Conservation (phyloP, 2,888 invertebrate genomes). For the Heteromurus nitidus region DNA sequence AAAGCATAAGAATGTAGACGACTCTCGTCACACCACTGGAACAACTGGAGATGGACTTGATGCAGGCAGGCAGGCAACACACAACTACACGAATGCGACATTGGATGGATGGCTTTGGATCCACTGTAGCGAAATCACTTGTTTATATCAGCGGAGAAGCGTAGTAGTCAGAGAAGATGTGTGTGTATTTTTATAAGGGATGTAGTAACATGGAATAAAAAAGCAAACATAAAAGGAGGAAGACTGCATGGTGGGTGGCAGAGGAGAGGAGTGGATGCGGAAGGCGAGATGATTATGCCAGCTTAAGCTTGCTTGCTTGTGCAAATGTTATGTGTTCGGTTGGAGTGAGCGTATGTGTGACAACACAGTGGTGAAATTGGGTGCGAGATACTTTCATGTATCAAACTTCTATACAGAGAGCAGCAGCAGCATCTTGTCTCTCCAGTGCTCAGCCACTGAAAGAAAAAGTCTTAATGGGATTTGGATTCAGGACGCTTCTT, state of each 20-base stretch:
- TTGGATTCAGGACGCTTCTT: slow-evolving; percentile 62
- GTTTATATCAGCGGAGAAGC: not conserved
- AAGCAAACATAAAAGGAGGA: slow-evolving; percentile 4
- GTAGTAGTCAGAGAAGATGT: not conserved
- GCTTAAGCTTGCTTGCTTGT: slow-evolving; percentile 26
- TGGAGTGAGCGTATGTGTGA: slow-evolving; percentile 24
- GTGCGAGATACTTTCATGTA: slow-evolving; percentile 17
- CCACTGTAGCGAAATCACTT: not conserved
- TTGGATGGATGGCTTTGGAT: slow-evolving; percentile 20
- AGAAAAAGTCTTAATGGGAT: slow-evolving; percentile 58
- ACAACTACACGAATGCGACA: slow-evolving; percentile 25
- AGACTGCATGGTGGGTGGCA: not conserved
- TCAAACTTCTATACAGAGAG: no score
- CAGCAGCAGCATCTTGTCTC: slow-evolving; percentile 2
- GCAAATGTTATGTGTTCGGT: slow-evolving; percentile 16
- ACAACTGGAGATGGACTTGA: slow-evolving; percentile 39
- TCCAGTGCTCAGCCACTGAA: slow-evolving; percentile 33
- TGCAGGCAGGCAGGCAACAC: slow-evolving; percentile 6
- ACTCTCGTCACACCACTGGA: slow-evolving; percentile 25
- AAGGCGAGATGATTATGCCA: slow-evolving; percentile 36
- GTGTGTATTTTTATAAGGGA: not conserved
- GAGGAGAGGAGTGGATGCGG: slow-evolving; percentile 34
- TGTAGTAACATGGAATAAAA: not conserved
- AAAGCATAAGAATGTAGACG: slow-evolving; percentile 12
- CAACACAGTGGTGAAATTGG: slow-evolving; percentile 33